A percentile compares a stretch with the other conserved stretches of the same genome.
phyloP scores from a whole-genome alignment of 2,113 vertebrate species.

The Corapipo altera region DNA sequence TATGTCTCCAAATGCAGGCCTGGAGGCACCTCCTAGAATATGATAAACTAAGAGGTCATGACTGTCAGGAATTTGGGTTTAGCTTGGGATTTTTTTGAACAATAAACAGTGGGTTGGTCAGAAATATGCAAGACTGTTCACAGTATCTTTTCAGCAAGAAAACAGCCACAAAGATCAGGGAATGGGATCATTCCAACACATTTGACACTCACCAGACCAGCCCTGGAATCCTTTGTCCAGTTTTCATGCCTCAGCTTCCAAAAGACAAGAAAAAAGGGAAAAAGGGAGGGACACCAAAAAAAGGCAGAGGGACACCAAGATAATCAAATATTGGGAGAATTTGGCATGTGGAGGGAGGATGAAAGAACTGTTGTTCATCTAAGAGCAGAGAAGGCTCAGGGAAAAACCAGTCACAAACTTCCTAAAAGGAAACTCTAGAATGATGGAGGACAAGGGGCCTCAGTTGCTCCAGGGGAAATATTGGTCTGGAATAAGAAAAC shows the following conservation, averaged over 20 bases:
- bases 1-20: not conserved
- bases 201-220: not conserved
- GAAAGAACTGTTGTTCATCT: not conserved
- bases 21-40: not conserved
- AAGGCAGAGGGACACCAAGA: not conserved
- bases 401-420: not conserved
- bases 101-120: not conserved
- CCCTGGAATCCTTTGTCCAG: not conserved
- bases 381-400: not conserved
- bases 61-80: not conserved
- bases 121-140: not conserved
- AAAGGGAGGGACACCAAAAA: too few species aligned
- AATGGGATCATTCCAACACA: not conserved
- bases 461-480: not conserved
- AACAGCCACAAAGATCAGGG: not conserved
- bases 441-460: not conserved
- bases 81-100: not conserved
- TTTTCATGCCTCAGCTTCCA: not conserved
- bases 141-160: not conserved
- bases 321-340: accelerated
- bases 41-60: not conserved
- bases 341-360: not conserved
- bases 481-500: not conserved
- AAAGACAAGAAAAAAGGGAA: not conserved
- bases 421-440: not conserved